Evolutionary conservation across 2,888 invertebrate species (phyloP), one percentile per base, ranked within the genome.

Genomic region (Alloscopus bannaensis): DNA sequence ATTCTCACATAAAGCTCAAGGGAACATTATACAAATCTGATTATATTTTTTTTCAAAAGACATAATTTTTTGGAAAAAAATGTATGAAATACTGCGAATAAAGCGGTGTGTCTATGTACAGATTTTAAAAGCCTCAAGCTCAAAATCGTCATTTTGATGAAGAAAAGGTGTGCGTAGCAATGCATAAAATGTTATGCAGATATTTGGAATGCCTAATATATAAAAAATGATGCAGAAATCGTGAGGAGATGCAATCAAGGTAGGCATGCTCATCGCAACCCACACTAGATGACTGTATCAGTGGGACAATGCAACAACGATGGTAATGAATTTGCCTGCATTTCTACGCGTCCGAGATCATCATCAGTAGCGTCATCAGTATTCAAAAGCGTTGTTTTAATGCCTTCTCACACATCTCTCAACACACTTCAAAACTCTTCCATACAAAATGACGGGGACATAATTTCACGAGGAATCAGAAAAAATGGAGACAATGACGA

Each of bases 171-270:
- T 45, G 26, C 45, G 22, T n/a, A n/a, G n/a, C n/a, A n/a, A n/a
- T n/a, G n/a, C n/a, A n/a, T n/a, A n/a, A n/a, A n/a, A n/a, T n/a
- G n/a, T n/a, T n/a, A n/a, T n/a, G n/a, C n/a, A n/a, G n/a, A n/a
- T n/a, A n/a, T n/a, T n/a, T n/a, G n/a, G n/a, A n/a, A n/a, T n/a
- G n/a, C n/a, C n/a, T n/a, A n/a, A n/a, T n/a, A n/a, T n/a, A n/a
- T n/a, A n/a, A n/a, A n/a, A n/a, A n/a, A n/a, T 36, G 55, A 73
- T 36, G 72, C 79, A 72, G 73, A 73, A 79, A 62, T 79, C 79
- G 80, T 80, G 80, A 80, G 80, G 42, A 73, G 80, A 80, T 80
- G 73, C 52, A 80, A 80, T 80, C 80, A 73, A 69, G 69, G 57
- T 59, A 59, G 42, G 55, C 69, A 64, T 40, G 45, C 36, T 64